Evolutionary conservation across 2,113 vertebrate species (phyloP), one percentile per base, ranked within the genome.

Genomic region (Bostrychus sinensis): DNA sequence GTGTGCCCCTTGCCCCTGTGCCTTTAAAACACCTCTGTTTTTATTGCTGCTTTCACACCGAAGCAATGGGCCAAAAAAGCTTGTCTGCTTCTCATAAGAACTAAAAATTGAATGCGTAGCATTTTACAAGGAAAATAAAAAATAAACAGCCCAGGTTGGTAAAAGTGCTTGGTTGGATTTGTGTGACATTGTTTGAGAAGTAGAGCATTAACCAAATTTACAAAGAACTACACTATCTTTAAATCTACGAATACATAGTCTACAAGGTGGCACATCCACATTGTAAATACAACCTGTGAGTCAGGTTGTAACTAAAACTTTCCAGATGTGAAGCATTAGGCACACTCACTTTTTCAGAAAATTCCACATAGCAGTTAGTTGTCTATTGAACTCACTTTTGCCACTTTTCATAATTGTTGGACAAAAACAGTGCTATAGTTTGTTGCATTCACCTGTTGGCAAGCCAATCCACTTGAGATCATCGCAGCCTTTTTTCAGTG

Each of bases 31-130:
- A 72, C 69, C 70, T 51, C 70, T 48, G 58, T 58, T 76, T 82
- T 83, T 77, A 74, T 69, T 54, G 42, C 50, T 26, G 63, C 76
- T 77, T 73, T 78, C 72, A 83, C 75, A 75, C 63, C 23, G 34
- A 50, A 37, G 46, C 66, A 43, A 51, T 72, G 62, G 13, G 56
- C 42, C 39, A 72, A 60, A 39, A 60, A 50, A 70, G 39, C 39
- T 66, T 54, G 53, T 13, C 46, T 51, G 62, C 23, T 26, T 66
- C 58, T 55, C 66, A 53, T 62, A 55, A 19, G 38, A 61, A 51
- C 13, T 57, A 43, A 16, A 48, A 41, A 25, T 62, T 51, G 28
- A 23, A 51, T 14, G n/a, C 8, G 25, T 28, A 50, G 46, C 12
- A 51, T 28, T 51, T 51, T 51, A 28, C 14, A 28, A 51, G 12